A percentile compares a stretch with the other conserved stretches of the same genome.
phyloP scores from a whole-genome alignment of 2,888 invertebrate genomes.

The Entomobrya multifasciata region DNA sequence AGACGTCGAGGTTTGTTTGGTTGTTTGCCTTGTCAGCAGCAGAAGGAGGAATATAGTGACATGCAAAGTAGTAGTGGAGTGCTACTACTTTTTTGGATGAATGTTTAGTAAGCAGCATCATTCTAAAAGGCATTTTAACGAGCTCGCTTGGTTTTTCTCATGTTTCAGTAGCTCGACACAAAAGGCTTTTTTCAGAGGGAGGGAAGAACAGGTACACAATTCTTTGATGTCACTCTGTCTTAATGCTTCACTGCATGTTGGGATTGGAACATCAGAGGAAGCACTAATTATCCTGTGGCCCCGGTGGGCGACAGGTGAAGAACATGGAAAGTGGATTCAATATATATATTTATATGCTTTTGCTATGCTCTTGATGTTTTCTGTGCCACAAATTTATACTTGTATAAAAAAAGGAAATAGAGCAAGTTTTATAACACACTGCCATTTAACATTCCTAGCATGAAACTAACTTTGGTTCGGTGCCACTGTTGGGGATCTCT shows the following conservation, averaged over 20 bases:
- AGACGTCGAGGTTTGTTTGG: conserved; percentile 56
- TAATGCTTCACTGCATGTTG: conserved; percentile 72
- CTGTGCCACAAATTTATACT: background rate
- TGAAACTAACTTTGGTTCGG: conserved; percentile 63
- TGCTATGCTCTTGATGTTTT: background rate
- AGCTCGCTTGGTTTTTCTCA: conserved; percentile 66
- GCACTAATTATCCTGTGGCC: conserved; percentile 75
- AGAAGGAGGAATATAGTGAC: background rate
- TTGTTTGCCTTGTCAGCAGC: conserved; percentile 74
- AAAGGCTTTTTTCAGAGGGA: conserved; percentile 44
- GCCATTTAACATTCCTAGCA: conserved; percentile 71
- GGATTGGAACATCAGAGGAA: conserved; percentile 74
- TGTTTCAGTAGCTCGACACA: conserved; percentile 69
- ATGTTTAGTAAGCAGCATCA: conserved; percentile 36
- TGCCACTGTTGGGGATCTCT: conserved; percentile 57
- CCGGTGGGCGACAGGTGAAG: conserved; percentile 75
- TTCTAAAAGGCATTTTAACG: conserved; percentile 71
- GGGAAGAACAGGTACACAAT: conserved; percentile 69
- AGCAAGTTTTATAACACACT: conserved; percentile 67
- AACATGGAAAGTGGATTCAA: conserved; percentile 75
- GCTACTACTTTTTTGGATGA: too few relatives aligned
- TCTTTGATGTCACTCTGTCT: conserved; percentile 74
- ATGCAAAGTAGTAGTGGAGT: background rate
- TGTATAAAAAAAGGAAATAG: conserved; percentile 69
- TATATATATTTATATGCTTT: conserved; percentile 33